Evolutionary conservation across 2,797 vertebrate genomes (phyloP), one percentile per base, ranked within the genome.

Genomic region (Typhlichthys eigenmanni): DNA sequence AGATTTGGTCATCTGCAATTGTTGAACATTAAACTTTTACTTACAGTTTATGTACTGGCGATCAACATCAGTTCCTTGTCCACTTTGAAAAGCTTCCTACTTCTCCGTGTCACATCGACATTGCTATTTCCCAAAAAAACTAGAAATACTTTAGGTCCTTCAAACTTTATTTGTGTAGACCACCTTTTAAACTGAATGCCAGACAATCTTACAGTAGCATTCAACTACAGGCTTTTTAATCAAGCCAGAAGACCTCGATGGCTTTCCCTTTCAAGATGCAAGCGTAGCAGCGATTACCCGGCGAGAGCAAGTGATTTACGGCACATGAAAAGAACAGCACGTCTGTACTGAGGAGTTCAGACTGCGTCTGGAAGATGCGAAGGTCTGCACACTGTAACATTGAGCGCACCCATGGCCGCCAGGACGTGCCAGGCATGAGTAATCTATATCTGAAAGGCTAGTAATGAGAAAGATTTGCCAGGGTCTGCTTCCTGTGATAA

Each of bases 381-480:
- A 67, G 75, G 78, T 87, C 79, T 84, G 88, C 72, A 74, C 75
- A 80, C 76, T 83, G 84, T 85, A 87, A 85, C 77, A 84, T 82
- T 90, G 79, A 84, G 66, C 14, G 32, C 68, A 88, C 88, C 85
- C 84, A 81, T 85, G 85, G 86, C 82, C 79, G 75, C 80, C 78
- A 71, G 80, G 80, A 78, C 63, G 74, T 82, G 82, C 79, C 81
- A 84, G 83, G 87, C 87, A 82, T 83, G 78, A 88, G 85, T 87
- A 89, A 89, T 91, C 88, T 89, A 89, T 86, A 88, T 90, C 86
- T 84, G 89, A 88, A 83, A 87, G 83, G 81, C 83, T 86, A 78
- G 88, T 92, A 90, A 91, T 92, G 87, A 89, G 89, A 90, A 89
- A 85, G 86, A 88, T 87, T 86, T 88, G 88, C 88, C 87, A 89